phyloP scores from a whole-genome alignment of 2,113 vertebrate species.

The Cynoglossus semilaevis region DNA sequence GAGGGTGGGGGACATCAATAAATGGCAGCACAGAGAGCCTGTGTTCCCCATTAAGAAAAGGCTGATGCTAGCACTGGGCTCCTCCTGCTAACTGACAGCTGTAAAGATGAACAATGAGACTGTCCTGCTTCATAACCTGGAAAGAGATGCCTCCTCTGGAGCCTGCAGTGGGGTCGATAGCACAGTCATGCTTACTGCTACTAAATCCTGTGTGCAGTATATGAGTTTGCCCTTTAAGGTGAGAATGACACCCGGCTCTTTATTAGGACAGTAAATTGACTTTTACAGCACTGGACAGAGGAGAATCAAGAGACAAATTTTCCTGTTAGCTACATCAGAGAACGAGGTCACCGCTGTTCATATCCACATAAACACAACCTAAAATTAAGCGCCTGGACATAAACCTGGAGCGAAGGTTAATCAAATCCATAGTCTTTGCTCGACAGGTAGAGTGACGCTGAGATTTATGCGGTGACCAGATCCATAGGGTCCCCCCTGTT shows the following conservation, averaged over 20 bases:
- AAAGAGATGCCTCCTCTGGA: constrained; percentile 43
- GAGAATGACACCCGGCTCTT: constrained; percentile 32
- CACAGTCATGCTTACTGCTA: constrained; percentile 10
- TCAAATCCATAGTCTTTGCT: constrained; percentile 27
- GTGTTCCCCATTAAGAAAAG: constrained; percentile 66
- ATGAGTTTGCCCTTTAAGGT: constrained; percentile 40
- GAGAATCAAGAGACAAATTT: constrained; percentile 4
- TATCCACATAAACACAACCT: constrained; percentile 30
- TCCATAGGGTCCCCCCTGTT: constrained; percentile 27
- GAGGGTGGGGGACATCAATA: constrained; percentile 46
- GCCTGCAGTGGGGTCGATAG: background rate
- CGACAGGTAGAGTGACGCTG: constrained; percentile 3
- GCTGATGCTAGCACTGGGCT: constrained; percentile 50
- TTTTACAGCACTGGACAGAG: constrained; percentile 29
- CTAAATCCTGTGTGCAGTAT: constrained; percentile 4
- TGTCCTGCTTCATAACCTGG: constrained; percentile 48
- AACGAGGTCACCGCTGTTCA: constrained; percentile 34
- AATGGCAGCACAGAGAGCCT: constrained; percentile 49
- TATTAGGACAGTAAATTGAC: constrained; percentile 48
- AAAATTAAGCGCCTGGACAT: constrained; percentile 35
- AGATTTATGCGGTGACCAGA: constrained; percentile 8
- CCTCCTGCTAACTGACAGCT: constrained; percentile 64
- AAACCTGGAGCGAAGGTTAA: constrained; percentile 41
- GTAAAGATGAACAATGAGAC: constrained; percentile 68
- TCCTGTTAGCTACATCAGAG: constrained; percentile 18